A percentile compares a stretch with the other conserved stretches of the same genome.
These are phyloP conservation scores for Euplexia lucipara DNA, from an alignment of 2,888 invertebrate species.

Conservation along the genomic window DNA sequence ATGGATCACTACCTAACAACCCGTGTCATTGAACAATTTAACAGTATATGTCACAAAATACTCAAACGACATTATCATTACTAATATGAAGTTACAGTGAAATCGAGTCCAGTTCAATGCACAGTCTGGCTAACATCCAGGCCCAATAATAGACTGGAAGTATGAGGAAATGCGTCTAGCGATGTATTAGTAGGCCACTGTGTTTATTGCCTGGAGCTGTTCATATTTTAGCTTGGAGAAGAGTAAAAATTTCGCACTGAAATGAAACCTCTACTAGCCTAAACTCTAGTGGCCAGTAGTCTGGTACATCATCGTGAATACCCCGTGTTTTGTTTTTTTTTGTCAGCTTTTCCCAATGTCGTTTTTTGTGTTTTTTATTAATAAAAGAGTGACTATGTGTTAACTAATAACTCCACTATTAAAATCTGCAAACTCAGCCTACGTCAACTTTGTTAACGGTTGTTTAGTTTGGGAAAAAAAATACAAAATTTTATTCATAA, in stretches of 20 bases:
- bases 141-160: constrained; percentile 72
- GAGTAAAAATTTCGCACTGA: no score
- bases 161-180: constrained; percentile 77
- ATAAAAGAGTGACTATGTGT: no score
- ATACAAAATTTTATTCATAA: constrained; percentile 12
- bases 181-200: constrained; percentile 36
- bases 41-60: neutral
- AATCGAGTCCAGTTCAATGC: constrained; percentile 55
- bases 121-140: constrained; percentile 76
- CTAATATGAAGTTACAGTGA: constrained; percentile 57
- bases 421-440: neutral
- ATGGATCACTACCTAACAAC: neutral
- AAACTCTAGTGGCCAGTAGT: no score
- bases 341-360: no score
- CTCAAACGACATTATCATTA: constrained; percentile 14
- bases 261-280: no score
- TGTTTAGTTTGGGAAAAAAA: constrained; percentile 8
- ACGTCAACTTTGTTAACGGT: neutral
- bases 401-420: neutral
- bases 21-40: constrained; percentile 2
- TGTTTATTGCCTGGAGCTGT: constrained; percentile 26
- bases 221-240: constrained; percentile 9
- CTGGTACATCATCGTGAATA: no score
- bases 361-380: no score
- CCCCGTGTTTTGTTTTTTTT: no score